Evolutionary conservation across 2,113 vertebrate genomes (phyloP), one percentile per base, ranked within the genome.

Genomic region (Rhegmatorhina hoffmannsi): DNA sequence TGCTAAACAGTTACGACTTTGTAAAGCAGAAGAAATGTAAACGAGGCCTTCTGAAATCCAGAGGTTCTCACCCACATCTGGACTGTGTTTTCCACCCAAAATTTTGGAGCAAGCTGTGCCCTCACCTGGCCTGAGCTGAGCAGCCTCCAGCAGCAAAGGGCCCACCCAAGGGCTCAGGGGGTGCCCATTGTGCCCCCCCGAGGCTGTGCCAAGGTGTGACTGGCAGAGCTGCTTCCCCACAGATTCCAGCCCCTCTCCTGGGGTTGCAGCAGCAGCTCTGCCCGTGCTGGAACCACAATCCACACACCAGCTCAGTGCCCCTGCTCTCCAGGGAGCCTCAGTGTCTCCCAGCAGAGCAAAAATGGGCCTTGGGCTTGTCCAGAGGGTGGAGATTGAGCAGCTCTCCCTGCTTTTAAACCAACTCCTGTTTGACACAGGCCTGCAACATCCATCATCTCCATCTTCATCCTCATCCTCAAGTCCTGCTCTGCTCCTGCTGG

Each of bases 11-110:
- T 53, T 28, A 78, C 64, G 6, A 38, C 88, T 92, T 92, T 2
- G 67, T 89, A 97, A 96, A 97, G 95, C 97, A 97, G 82, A 88
- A 86, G 95, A 96, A 85, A 95, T 77, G 94, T 96, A 96, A 87
- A 47, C 96, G 90, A 94, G 34, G 34, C 89, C 87, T 89, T 85
- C 60, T 44, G 79, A 84, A 58, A 84, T 13, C 31, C 31, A 29
- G 69, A 89, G 44, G 28, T 80, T 84, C 83, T 95, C 23, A 83
- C 83, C 83, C 72, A 10, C 4, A 72, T 70, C 92, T 89, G 93
- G 89, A 95, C 93, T 15, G 40, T 33, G 20, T 68, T 68, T 87
- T 77, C 87, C 74, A 70, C 3, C 79, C 13, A 18, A 55, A 33
- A n/a, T 5, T 7, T 17, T 6, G 72, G 68, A 92, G 70, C 87